phyloP scores from a whole-genome alignment of 2,797 vertebrate genomes.

The Gambelia wislizenii region DNA sequence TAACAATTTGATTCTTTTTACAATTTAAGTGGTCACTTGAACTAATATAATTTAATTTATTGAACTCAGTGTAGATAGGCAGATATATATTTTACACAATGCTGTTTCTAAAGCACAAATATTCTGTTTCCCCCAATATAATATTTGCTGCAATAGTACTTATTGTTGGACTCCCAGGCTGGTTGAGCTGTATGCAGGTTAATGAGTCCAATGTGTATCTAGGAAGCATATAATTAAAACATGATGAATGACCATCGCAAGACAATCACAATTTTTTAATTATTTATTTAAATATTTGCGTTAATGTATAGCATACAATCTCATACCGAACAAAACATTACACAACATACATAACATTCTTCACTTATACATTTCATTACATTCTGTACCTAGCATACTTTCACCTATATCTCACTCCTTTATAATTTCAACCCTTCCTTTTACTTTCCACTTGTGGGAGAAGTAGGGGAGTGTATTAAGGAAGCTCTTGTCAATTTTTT shows the following conservation, averaged over 20 bases:
- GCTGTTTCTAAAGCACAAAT: not conserved
- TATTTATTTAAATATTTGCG: too few relatives aligned
- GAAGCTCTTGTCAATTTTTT: too few relatives aligned
- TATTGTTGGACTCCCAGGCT: slow-evolving; percentile 28
- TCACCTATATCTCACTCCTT: too few relatives aligned
- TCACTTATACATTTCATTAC: too few relatives aligned
- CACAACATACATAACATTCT: too few relatives aligned
- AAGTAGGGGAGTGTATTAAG: too few relatives aligned
- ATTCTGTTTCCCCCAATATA: not conserved
- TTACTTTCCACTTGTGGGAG: too few relatives aligned
- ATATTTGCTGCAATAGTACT: not conserved
- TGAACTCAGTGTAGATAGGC: not conserved
- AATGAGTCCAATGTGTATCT: slow-evolving; percentile 54
- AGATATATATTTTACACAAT: slow-evolving; percentile 2
- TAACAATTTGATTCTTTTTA: not conserved
- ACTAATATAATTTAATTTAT: not conserved
- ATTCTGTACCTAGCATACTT: too few relatives aligned
- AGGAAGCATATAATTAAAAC: slow-evolving; percentile 56
- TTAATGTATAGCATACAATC: too few relatives aligned
- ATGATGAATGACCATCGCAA: slow-evolving; percentile 37
- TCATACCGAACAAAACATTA: too few relatives aligned
- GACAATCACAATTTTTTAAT: slow-evolving; percentile 32
- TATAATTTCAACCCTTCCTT: too few relatives aligned
- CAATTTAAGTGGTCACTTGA: not conserved
- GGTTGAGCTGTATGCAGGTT: slow-evolving; percentile 32